Evolutionary conservation across 2,797 vertebrate species (phyloP), one percentile per base, ranked within the genome.

Genomic region (Parauchenoglanis punctatus): DNA sequence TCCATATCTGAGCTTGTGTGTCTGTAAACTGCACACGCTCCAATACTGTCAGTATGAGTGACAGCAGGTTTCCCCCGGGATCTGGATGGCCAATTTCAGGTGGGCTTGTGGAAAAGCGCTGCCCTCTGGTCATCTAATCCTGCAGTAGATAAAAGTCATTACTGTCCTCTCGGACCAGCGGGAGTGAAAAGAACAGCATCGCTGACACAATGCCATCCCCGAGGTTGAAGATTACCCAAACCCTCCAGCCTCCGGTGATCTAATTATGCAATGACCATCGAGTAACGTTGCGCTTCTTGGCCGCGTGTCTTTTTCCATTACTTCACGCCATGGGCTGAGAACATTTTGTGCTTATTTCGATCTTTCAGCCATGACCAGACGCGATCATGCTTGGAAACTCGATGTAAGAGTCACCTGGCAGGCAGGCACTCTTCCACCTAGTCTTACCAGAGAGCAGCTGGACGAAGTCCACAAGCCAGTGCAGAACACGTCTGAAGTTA

Each of bases 131-230:
- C 91, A 91, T 89, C 85, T 85, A 89, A 87, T 87, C 82, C 88
- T 87, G 31, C 63, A 23, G 80, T 63, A 89, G 85, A 91, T 85
- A 88, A 84, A 91, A 93, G 87, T 91, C 90, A 91, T 92, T 91
- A 89, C 82, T 78, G 17, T 12, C 40, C 77, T 86, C 70, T 44
- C 61, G 13, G 88, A 61, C 31, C 46, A 67, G 56, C 20, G 28
- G 52, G 23, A 56, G 4, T 13, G n/a, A 81, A 88, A 87, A 85
- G 59, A 88, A 78, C 83, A 83, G 83, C 86, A 49, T 56, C n/a
- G 78, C 25, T n/a, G 73, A 88, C 72, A 86, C 83, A n/a, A 44
- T 25, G 61, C 44, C 31, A 81, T 63, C 84, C 46, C 81, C 59
- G 65, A 20, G 88, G 85, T 87, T 83, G 83, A 85, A 89, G 87